Base-by-base conservation (phyloP, 1,140 invertebrate species). In the Reticulitermes speratus region DNA sequence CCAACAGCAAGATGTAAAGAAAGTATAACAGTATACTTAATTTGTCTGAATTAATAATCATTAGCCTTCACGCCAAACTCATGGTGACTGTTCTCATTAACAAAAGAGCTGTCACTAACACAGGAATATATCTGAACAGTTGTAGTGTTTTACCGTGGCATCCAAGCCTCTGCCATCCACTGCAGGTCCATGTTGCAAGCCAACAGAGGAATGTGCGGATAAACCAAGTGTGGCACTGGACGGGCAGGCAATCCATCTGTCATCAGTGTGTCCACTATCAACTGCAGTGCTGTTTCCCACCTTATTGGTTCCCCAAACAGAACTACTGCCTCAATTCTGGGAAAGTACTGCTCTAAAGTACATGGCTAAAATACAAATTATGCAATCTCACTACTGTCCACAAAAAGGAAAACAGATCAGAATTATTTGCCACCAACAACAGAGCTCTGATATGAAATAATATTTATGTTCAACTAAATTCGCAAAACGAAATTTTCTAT, bases 151-250 rank as follows among this genome's bases (percentile, higher is more conserved):
- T 91, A 93, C 90, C 94, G 91, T 9, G 94, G 94, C 89, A 94
- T 93, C 38, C 91, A 92, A 44, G 94, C 94, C 89, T 94, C 93
- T 25, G 94, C 94, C 89, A 95, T 94, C 94, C 94, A 95, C 52
- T 95, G 91, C 14, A 95, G 90, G 90, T 95, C 94, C 93, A 95
- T 94, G 88, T 95, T 95, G 88, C 95, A 95, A 6, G 94, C 94
- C 81, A 95, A 88, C 16, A 95, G 89, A 45, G 94, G 94, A 87
- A 96, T 91, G 89, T 95, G 94, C 44, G 94, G 94, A 89, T 95
- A 92, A 25, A 93, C 92, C 86, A 91, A 84, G 7, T 88, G 88
- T 8, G 87, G 85, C 6, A 92, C 92, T 14, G 92, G 90, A 82
- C 89, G 87, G 38, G 88, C 87, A 25, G 92, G 93, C 88, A 90